Conservation (phyloP, 2,113 vertebrate species). For the Tragelaphus strepsiceros region DNA sequence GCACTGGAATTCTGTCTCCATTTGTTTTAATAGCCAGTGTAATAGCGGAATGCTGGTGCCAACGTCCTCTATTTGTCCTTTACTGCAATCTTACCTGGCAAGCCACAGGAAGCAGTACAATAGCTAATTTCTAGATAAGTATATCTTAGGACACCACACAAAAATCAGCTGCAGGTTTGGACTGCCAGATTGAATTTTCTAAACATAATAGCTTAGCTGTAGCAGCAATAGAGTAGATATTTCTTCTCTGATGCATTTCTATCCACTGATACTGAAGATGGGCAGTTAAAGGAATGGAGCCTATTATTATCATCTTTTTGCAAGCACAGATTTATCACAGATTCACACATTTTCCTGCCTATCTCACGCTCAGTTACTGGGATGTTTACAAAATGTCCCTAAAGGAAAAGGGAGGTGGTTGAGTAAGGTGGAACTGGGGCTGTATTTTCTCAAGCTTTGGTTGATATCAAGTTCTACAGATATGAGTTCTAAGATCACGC, state of each 20-base stretch:
- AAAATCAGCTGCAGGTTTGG: constrained; percentile 52
- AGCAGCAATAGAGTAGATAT: constrained; percentile 19
- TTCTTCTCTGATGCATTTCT: constrained; percentile 44
- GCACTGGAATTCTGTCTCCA: constrained; percentile 50
- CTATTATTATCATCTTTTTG: constrained; percentile 36
- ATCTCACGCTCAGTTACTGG: not conserved
- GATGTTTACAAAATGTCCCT: not conserved
- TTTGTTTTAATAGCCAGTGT: constrained; percentile 69
- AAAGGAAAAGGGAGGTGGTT: not conserved
- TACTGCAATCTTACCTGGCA: constrained; percentile 56
- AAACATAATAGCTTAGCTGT: constrained; percentile 53
- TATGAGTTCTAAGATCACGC: not conserved
- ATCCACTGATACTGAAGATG: not conserved
- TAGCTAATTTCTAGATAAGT: constrained; percentile 72
- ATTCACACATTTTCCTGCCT: not conserved
- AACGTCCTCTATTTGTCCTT: constrained; percentile 72
- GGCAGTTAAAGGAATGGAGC: constrained; percentile 14
- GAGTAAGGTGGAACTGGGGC: not conserved
- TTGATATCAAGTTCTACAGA: not conserved
- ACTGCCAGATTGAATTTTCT: constrained; percentile 47
- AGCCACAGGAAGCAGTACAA: constrained; percentile 39
- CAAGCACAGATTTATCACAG: constrained; percentile 26
- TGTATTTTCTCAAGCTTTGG: not conserved
- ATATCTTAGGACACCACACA: constrained; percentile 47
- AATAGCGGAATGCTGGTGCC: constrained; percentile 38